A percentile compares a stretch with the other conserved stretches of the same genome.
Conservation (phyloP, 92 coral and sea anemone genomes). For the Porites cylindrica region DNA sequence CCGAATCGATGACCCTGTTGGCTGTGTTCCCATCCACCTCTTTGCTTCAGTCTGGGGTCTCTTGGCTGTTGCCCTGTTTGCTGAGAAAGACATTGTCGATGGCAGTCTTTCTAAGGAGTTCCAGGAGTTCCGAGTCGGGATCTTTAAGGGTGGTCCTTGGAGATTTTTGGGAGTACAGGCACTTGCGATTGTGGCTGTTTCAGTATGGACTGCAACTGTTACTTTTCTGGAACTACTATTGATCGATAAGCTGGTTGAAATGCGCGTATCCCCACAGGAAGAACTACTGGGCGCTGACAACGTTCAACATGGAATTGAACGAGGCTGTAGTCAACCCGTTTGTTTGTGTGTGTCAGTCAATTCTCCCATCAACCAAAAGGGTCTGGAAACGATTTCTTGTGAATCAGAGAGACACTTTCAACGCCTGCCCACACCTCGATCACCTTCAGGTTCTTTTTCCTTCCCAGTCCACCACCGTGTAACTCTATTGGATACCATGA, state of each 20-base stretch:
- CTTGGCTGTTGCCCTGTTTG: constrained; percentile 78
- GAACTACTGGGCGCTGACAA: constrained; percentile 82
- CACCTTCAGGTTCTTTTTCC: background rate
- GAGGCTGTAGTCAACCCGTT: background rate
- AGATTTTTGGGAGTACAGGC: constrained; percentile 75
- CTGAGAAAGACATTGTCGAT: constrained; percentile 67
- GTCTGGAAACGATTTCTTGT: background rate
- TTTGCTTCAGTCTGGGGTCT: constrained; percentile 89
- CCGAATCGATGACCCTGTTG: constrained; percentile 89
- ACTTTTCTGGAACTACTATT: constrained; percentile 68
- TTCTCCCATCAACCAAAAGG: background rate
- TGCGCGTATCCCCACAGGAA: constrained; percentile 73
- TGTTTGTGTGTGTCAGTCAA: background rate
- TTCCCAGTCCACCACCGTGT: too few relatives aligned
- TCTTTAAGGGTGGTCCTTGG: constrained; percentile 86
- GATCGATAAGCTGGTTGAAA: constrained; percentile 67
- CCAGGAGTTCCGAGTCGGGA: constrained; percentile 25
- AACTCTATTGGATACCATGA: too few relatives aligned
- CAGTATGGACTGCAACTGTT: constrained; percentile 65
- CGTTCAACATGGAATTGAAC: constrained; percentile 65
- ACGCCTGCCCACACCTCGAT: background rate
- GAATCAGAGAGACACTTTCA: background rate
- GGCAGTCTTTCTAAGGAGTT: constrained; percentile 38
- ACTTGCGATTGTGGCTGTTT: constrained; percentile 38
- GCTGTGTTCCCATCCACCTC: constrained; percentile 90